Conservation (phyloP, 2,113 vertebrate genomes). For the Hippopotamus amphibius region DNA sequence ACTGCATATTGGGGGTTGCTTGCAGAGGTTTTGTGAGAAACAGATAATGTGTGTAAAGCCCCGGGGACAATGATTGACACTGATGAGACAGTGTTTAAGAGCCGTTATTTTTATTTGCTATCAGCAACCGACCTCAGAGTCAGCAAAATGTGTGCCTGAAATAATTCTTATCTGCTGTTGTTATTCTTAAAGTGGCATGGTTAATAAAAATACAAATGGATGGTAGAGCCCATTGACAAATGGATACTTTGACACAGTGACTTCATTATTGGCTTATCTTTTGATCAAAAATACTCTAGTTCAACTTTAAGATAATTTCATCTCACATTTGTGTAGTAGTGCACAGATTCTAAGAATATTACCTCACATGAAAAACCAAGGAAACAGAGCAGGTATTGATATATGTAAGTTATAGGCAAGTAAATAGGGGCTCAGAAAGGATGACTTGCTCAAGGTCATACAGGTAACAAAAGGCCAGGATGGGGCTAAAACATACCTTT, state of each 20-base stretch:
- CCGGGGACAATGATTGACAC: too few species aligned
- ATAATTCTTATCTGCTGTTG: background rate
- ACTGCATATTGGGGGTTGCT: background rate
- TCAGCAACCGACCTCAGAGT: background rate
- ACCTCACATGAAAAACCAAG: background rate
- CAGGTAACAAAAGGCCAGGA: background rate
- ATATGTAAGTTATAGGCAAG: background rate
- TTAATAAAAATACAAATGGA: background rate
- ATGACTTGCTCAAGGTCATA: background rate
- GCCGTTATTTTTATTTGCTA: background rate
- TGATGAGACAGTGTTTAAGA: too few species aligned
- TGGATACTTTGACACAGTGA: background rate
- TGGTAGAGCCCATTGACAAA: background rate
- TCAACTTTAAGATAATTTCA: conserved; percentile 9
- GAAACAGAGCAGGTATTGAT: background rate
- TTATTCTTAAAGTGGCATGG: background rate
- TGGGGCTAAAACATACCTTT: background rate
- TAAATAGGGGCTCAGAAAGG: background rate
- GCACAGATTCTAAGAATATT: background rate
- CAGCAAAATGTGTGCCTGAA: background rate
- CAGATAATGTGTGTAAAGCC: background rate
- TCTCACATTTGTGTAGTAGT: background rate
- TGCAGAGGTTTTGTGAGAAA: background rate
- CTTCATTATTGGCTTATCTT: background rate
- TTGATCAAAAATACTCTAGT: background rate